Base-by-base conservation (phyloP, 2,797 vertebrate species). In the Enteromius mattozi region DNA sequence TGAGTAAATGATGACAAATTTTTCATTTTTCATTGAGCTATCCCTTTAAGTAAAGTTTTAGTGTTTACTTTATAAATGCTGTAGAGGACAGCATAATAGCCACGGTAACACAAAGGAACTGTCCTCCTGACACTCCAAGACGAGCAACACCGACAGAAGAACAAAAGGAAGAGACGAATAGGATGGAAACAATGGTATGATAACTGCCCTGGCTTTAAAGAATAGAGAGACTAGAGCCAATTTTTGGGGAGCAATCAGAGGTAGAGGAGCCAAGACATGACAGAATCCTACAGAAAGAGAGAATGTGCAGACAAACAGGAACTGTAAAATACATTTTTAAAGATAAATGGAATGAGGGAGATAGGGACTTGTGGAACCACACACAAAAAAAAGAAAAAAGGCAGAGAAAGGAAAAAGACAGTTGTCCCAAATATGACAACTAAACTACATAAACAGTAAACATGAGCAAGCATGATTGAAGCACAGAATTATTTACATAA, bases 351-450 rank as follows among this genome's bases (percentile, higher is more conserved):
- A 68, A 45, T 51, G 61, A 78, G 45, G 33, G 24, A 56, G 8
- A 47, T 47, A 42, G 42, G 45, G 76, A 84, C 14, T 49, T 56
- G 1, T 37, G 49, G 1, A 56, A 56, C 24, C 65, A 54, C 3
- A 19, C 49, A 61, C 19, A 17, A 54, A 19, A 35, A 65, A 17
- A 47, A 3, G 12, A 6, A 9, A 51, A 45, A 19, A 27, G 35
- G 42, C 42, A 33, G 24, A 8, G 65, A 83, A 27, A 6, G 19
- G 47, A 24, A 59, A 82, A 77, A 81, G 59, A 70, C 56, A 49
- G 59, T 78, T 80, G 84, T 86, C 82, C 76, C 47, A 85, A 87
- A 86, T 86, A 85, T 85, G 86, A 87, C 86, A 87, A 85, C 51
- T 27, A 61, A 80, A 85, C 24, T 72, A 65, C 19, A 24, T 59